These are phyloP conservation scores for Nesogale talazaci DNA, from an alignment of 2,113 vertebrate species.

Conservation along the genomic window DNA sequence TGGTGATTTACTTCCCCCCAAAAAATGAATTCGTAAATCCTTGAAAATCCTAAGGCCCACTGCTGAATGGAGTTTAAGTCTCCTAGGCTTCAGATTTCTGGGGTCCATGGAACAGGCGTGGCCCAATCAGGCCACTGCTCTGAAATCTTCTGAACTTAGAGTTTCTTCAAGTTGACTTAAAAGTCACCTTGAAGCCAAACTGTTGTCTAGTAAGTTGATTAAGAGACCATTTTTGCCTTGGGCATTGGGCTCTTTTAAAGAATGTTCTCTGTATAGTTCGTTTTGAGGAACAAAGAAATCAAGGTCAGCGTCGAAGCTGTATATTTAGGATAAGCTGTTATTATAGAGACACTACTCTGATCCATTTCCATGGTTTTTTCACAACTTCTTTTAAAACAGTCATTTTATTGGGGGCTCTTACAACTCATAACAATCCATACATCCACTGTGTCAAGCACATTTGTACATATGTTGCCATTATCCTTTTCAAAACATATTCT, in stretches of 20 bases:
- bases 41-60: neutral
- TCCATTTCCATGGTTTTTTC: neutral
- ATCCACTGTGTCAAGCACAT: no score
- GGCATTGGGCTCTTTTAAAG: neutral
- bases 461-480: no score
- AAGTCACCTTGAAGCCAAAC: neutral
- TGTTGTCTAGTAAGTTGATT: neutral
- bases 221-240: neutral
- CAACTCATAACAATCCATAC: no score
- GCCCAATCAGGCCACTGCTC: neutral
- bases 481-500: no score
- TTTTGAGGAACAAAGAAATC: neutral
- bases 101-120: neutral
- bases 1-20: neutral
- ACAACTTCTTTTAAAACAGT: no score
- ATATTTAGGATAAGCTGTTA: neutral
- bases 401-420: no score
- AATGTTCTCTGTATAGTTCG: neutral
- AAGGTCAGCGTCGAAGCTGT: neutral
- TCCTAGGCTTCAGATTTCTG: neutral
- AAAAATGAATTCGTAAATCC: neutral
- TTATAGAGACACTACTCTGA: neutral
- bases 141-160: neutral
- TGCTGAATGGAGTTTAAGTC: neutral
- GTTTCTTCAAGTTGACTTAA: neutral